Conservation (phyloP, 2,888 invertebrate species). For the Trichogramma dendrolimi region DNA sequence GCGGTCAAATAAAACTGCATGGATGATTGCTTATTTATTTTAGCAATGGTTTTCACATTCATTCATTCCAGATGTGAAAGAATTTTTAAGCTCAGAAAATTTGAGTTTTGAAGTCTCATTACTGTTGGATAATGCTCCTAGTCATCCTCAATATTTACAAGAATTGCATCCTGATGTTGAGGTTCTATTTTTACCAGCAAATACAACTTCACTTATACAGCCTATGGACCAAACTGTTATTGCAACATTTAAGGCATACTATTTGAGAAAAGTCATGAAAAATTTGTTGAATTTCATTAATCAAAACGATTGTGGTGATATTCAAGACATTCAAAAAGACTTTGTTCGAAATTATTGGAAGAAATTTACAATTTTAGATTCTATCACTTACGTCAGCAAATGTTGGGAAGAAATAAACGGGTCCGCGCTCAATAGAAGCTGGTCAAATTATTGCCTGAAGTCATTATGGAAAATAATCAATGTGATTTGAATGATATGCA, state of each 20-base stretch:
- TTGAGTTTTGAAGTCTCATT: constrained; percentile 4
- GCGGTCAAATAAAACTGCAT: constrained; percentile 11
- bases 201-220: constrained; percentile 7
- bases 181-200: constrained; percentile 7
- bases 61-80: constrained; percentile 16
- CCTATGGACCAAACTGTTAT: constrained; percentile 7
- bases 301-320: not conserved
- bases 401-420: too few species aligned
- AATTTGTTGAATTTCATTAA: not conserved
- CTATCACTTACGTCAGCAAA: constrained; percentile 9
- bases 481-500: not conserved
- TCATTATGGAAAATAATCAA: not conserved
- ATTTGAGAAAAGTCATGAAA: not conserved
- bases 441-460: not conserved
- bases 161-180: not conserved
- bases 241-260: too few species aligned
- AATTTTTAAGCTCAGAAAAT: constrained; percentile 1
- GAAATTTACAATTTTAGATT: constrained; percentile 29
- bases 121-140: not conserved
- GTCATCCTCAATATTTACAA: not conserved
- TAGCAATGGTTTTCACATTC: constrained; percentile 28
- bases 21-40: constrained; percentile 23
- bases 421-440: too few species aligned
- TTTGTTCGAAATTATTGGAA: constrained; percentile 26
- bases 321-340: not conserved